Evolutionary conservation across 1,140 invertebrate genomes (phyloP).

Genomic region (Alviniconcha marisindica): DNA sequence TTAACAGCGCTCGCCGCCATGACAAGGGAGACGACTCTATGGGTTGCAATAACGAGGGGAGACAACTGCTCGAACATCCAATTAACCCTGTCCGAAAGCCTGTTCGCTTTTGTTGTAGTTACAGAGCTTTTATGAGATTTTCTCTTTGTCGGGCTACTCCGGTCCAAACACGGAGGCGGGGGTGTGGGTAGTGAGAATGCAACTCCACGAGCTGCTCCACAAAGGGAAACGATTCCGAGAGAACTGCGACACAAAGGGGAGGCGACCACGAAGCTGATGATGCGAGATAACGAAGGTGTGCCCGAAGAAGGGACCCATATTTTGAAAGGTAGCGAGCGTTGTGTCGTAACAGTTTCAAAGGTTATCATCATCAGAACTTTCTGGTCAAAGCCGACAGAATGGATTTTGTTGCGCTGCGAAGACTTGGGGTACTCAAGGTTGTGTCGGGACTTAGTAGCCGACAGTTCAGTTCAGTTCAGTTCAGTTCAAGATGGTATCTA

Average conservation of each 20-base stretch:
- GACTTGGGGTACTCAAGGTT: neutral
- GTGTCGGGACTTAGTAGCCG: neutral
- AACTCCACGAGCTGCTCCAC: neutral
- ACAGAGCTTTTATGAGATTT: no score
- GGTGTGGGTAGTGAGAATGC: neutral
- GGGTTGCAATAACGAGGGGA: no score
- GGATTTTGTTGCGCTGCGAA: neutral
- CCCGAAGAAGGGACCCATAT: neutral
- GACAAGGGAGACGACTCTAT: constrained; percentile 12
- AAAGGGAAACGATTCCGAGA: neutral
- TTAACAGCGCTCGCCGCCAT: neutral
- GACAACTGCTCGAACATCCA: no score
- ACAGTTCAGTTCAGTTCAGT: no score
- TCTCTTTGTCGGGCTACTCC: neutral
- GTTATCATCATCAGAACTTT: no score
- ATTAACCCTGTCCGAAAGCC: no score
- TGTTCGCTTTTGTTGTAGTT: no score
- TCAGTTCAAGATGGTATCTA: no score
- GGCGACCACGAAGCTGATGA: neutral
- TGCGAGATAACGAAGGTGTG: neutral
- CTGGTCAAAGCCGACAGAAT: no score
- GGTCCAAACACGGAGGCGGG: neutral
- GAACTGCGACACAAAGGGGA: neutral
- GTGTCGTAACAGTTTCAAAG: neutral
- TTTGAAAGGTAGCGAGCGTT: neutral